Evolutionary conservation across 30 jellyfish, hydroid and myxozoan species (phyloP).

Genomic region (Pseudorhiza aurosa): DNA sequence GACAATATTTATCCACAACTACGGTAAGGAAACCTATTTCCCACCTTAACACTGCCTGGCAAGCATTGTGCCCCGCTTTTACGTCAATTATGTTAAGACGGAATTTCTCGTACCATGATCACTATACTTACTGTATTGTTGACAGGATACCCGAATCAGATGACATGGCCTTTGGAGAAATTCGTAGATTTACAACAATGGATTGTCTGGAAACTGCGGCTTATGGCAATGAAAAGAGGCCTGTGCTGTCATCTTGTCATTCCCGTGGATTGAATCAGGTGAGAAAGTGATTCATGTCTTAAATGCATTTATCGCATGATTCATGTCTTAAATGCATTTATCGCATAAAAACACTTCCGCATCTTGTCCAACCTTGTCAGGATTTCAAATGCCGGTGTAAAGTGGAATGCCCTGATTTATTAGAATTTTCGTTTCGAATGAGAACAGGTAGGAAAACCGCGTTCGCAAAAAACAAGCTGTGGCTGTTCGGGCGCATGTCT

Average conservation of each 20-base stretch:
- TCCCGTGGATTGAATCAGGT: conserved; percentile 71
- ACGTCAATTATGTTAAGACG: no score
- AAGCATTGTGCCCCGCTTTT: no score
- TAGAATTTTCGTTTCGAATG: no score
- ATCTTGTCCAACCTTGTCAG: no score
- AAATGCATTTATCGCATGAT: not conserved
- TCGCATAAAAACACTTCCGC: no score
- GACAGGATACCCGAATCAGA: conserved; percentile 68
- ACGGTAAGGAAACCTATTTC: conserved; percentile 59
- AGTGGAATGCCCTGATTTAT: no score
- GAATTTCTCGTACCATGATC: no score
- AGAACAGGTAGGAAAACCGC: no score
- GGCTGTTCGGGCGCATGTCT: no score
- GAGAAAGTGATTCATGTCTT: not conserved
- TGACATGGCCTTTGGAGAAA: conserved; percentile 78
- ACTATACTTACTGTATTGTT: not conserved
- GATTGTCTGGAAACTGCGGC: conserved; percentile 16
- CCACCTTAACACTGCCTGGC: no score
- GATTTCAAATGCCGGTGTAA: no score
- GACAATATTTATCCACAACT: conserved; percentile 78
- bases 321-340: not conserved
- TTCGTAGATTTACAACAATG: conserved; percentile 33
- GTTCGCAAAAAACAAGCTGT: no score
- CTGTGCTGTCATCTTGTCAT: conserved; percentile 42
- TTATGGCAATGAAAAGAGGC: not conserved